A percentile compares a stretch with the other conserved stretches of the same genome.
Conservation (phyloP, 2,797 vertebrate species). For the Karalla daura region DNA sequence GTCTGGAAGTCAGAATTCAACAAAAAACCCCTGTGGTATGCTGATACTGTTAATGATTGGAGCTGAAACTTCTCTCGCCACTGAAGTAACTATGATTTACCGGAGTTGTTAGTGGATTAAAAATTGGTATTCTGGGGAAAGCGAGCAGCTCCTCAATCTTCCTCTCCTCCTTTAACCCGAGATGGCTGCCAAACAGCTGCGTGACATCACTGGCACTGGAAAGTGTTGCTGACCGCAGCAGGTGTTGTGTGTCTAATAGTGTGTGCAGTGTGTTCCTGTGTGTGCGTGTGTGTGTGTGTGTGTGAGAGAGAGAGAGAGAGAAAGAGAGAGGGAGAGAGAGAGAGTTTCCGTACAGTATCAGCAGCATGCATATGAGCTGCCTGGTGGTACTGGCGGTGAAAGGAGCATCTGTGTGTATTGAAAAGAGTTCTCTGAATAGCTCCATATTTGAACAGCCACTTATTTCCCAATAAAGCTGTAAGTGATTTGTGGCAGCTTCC, state of each 20-base stretch:
- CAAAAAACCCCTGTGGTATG: not conserved
- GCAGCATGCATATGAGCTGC: slow-evolving; percentile 20
- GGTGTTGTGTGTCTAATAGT: slow-evolving; percentile 57
- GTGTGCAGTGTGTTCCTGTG: slow-evolving; percentile 2
- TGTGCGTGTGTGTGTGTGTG: slow-evolving; percentile 5
- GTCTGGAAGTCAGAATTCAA: not conserved
- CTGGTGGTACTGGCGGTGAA: slow-evolving; percentile 62
- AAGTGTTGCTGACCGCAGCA: slow-evolving; percentile 65
- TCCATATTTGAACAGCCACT: slow-evolving; percentile 77
- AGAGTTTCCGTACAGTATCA: slow-evolving; percentile 33
- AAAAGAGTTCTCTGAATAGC: slow-evolving; percentile 74
- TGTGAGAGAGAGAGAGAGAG: slow-evolving; percentile 20
- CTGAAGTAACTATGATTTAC: not conserved
- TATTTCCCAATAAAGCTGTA: slow-evolving; percentile 71
- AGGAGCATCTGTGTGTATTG: slow-evolving; percentile 75
- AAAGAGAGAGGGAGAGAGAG: slow-evolving; percentile 26
- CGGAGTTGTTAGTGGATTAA: not conserved
- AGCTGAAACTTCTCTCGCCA: not conserved
- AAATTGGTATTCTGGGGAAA: not conserved
- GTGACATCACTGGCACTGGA: slow-evolving; percentile 53
- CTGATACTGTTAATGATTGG: not conserved
- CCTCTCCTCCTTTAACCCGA: slow-evolving; percentile 37
- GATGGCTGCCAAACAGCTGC: slow-evolving; percentile 68
- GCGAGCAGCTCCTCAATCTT: slow-evolving; percentile 6
- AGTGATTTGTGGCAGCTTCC: slow-evolving; percentile 77